A percentile compares a stretch with the other conserved stretches of the same genome.
phyloP scores from a whole-genome alignment of 2,797 vertebrate genomes.

The Mus minutoides region DNA sequence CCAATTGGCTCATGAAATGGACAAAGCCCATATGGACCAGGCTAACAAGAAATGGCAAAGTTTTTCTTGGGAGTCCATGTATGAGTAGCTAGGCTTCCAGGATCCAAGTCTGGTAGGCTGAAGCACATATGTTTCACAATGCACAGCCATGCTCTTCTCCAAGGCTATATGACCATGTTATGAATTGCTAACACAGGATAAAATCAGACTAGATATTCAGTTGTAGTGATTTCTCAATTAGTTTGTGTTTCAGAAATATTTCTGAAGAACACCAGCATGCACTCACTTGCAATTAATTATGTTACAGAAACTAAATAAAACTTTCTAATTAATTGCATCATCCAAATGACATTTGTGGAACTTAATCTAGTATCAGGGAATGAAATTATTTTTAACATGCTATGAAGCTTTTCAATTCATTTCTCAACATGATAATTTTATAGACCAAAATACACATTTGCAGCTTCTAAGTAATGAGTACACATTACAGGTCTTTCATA shows the following conservation, averaged over 20 bases:
- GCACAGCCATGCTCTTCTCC: neutral
- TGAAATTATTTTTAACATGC: conserved; percentile 55
- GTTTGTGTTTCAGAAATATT: conserved; percentile 44
- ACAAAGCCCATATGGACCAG: neutral
- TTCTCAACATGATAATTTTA: conserved; percentile 10
- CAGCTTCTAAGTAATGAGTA: conserved; percentile 8
- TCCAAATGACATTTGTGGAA: conserved; percentile 50
- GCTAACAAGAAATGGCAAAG: neutral
- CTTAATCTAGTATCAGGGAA: conserved; percentile 31
- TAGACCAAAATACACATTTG: conserved; percentile 16
- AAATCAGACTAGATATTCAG: conserved; percentile 32
- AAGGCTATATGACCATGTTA: neutral
- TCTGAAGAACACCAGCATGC: conserved; percentile 21
- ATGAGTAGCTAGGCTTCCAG: neutral
- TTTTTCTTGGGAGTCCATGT: neutral
- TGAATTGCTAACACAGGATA: neutral
- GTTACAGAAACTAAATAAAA: conserved; percentile 35
- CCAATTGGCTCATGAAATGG: neutral
- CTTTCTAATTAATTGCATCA: conserved; percentile 55
- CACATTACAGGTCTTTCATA: neutral
- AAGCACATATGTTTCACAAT: neutral
- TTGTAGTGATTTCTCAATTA: conserved; percentile 57
- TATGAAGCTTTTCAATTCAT: conserved; percentile 25
- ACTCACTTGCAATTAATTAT: conserved; percentile 51
- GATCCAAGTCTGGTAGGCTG: neutral